phyloP scores from a whole-genome alignment of 2,113 vertebrate species.

The Oreotrochilus melanogaster region DNA sequence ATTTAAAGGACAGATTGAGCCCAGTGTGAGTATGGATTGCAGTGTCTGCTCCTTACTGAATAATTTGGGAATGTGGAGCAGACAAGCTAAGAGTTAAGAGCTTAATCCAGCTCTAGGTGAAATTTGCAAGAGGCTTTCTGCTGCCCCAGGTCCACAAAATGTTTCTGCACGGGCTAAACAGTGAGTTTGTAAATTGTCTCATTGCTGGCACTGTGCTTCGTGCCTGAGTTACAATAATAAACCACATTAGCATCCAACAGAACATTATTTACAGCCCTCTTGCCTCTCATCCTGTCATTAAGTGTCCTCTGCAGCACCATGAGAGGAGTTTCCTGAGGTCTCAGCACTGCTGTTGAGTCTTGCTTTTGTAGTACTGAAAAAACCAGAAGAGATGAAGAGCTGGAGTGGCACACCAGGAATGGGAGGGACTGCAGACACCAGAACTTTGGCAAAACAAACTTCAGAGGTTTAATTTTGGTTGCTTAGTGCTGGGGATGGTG shows the following conservation, averaged over 20 bases:
- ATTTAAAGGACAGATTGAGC: constrained; percentile 41
- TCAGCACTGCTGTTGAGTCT: neutral
- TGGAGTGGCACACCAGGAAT: neutral
- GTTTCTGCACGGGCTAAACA: neutral
- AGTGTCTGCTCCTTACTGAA: constrained; percentile 20
- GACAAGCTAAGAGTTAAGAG: neutral
- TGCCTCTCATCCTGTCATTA: neutral
- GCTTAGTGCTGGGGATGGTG: neutral
- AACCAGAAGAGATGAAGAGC: neutral
- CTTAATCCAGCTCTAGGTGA: constrained; percentile 11
- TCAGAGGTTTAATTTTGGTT: neutral
- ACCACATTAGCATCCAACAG: neutral
- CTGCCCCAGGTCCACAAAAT: neutral
- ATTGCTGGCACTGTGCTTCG: neutral
- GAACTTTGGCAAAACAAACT: neutral
- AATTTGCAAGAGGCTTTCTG: neutral
- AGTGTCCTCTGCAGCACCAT: neutral
- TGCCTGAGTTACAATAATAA: neutral
- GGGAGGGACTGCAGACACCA: neutral
- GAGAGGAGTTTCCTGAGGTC: neutral
- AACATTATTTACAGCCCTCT: neutral
- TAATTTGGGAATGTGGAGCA: constrained; percentile 27
- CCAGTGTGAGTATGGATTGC: constrained; percentile 14
- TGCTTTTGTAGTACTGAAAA: neutral
- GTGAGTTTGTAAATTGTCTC: neutral